Conservation (phyloP, 2,113 vertebrate species). For the Gymnogyps californianus region DNA sequence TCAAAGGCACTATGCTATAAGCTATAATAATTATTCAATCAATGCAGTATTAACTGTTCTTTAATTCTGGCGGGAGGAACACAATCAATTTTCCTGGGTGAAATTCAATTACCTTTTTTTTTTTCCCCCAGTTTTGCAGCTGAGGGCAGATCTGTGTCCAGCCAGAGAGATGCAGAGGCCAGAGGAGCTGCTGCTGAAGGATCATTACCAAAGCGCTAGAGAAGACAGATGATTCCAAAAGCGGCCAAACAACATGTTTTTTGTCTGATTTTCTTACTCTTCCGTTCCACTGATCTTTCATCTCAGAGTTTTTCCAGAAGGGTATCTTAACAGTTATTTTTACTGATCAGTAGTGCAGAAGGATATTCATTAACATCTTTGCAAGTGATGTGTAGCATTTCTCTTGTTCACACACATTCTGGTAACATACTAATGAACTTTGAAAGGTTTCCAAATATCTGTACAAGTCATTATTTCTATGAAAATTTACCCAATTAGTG, state of each 20-base stretch:
- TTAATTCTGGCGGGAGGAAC: not conserved
- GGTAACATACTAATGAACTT: not conserved
- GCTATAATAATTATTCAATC: not conserved
- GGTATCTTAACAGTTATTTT: not conserved
- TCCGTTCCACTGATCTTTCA: not conserved
- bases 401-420: not conserved
- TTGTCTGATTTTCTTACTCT: not conserved
- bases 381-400: not conserved
- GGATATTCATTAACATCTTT: not conserved
- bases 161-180: not conserved
- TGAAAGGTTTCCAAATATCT: not conserved
- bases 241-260: rapidly evolving
- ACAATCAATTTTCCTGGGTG: not conserved
- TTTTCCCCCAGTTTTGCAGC: not conserved
- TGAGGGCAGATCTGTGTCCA: not conserved
- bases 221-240: not conserved
- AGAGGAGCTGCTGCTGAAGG: not conserved
- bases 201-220: not conserved
- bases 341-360: not conserved
- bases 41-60: not conserved
- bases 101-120: not conserved
- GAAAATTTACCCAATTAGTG: not conserved
- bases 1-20: not conserved
- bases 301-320: not conserved
- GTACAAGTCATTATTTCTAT: not conserved